A percentile compares a stretch with the other conserved stretches of the same genome.
These are phyloP conservation scores for Threskiornis aethiopicus DNA, from an alignment of 2,797 vertebrate species.

Conservation along the genomic window DNA sequence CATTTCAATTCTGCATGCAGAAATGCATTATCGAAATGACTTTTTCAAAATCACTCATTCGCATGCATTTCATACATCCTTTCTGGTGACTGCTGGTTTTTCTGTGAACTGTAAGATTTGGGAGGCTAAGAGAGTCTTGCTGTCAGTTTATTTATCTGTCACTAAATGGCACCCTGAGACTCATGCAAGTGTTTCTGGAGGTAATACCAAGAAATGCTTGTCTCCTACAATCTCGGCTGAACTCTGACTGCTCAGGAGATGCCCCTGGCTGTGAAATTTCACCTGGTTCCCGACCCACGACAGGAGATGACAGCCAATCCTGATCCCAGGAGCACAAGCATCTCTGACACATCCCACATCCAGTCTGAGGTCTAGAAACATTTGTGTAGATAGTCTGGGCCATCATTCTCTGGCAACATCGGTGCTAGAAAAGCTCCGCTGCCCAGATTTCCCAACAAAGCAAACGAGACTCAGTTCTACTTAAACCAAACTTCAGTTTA, in stretches of 20 bases:
- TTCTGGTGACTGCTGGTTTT: background rate
- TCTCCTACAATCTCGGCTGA: background rate
- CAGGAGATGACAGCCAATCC: background rate
- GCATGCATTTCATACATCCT: background rate
- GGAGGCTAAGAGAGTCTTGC: background rate
- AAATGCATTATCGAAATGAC: background rate
- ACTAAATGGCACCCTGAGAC: background rate
- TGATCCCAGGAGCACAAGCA: background rate
- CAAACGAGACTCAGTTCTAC: background rate
- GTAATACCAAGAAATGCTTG: background rate
- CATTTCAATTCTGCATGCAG: background rate
- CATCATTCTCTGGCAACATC: background rate
- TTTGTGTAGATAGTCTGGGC: background rate
- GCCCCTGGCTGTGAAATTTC: background rate
- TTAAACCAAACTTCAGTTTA: background rate
- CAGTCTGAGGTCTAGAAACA: background rate
- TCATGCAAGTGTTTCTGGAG: background rate
- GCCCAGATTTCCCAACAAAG: background rate
- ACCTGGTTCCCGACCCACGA: fast-evolving
- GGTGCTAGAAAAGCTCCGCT: background rate
- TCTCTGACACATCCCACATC: background rate
- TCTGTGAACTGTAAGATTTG: background rate
- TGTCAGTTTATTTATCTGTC: background rate
- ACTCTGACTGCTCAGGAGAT: background rate
- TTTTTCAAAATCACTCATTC: background rate